Evolutionary conservation across 2,113 vertebrate species (phyloP).

Genomic region (Gambusia affinis): DNA sequence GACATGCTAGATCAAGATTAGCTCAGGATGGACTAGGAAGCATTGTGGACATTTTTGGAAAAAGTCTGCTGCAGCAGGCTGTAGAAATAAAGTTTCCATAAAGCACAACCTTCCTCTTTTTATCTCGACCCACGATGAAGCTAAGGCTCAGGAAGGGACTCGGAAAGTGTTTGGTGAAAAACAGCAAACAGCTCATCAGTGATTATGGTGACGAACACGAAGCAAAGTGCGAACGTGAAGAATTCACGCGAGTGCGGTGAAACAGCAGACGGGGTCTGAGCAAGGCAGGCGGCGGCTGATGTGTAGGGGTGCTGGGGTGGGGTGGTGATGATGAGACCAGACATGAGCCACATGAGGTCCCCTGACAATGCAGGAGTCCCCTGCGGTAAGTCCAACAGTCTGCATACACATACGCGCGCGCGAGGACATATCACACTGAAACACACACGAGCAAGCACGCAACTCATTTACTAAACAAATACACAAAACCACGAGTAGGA

Average conservation of each 20-base stretch:
- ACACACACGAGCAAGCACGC: slow-evolving; percentile 33
- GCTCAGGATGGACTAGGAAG: not conserved
- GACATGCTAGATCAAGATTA: slow-evolving; percentile 41
- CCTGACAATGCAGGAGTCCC: slow-evolving; percentile 73
- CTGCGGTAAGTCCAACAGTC: slow-evolving; percentile 69
- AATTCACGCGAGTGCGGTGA: slow-evolving; percentile 63
- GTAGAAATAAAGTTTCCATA: not conserved
- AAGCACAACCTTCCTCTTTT: not conserved
- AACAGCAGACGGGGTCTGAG: slow-evolving; percentile 41
- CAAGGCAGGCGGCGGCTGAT: slow-evolving; percentile 40
- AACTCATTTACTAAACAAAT: not conserved
- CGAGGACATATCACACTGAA: slow-evolving; percentile 1
- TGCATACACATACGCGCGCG: slow-evolving; percentile 28
- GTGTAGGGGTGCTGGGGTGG: slow-evolving; percentile 24
- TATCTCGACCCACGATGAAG: not conserved
- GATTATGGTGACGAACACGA: slow-evolving; percentile 64
- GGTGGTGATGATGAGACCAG: slow-evolving; percentile 80
- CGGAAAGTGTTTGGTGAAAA: slow-evolving; percentile 16
- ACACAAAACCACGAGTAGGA: not conserved
- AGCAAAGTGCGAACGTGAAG: slow-evolving; percentile 63
- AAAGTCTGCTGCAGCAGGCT: not conserved
- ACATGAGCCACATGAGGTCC: slow-evolving; percentile 83
- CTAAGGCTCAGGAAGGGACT: slow-evolving; percentile 10
- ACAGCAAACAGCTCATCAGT: not conserved
- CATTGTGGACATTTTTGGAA: not conserved